A percentile compares a stretch with the other conserved stretches of the same genome.
Conservation (phyloP, 2,888 invertebrate genomes). For the Synergus umbraculus region DNA sequence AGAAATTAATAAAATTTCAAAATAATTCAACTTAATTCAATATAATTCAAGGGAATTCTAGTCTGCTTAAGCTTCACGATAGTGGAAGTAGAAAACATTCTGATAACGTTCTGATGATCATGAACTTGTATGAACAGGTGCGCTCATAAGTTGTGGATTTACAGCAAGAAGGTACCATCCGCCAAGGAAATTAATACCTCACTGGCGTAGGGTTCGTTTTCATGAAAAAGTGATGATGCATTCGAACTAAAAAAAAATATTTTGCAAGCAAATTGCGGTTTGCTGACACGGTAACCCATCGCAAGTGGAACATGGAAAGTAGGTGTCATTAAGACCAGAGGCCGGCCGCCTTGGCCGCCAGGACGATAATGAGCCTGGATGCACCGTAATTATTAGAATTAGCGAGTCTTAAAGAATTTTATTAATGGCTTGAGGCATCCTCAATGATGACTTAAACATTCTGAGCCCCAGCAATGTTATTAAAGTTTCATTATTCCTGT, state of each 20-base stretch:
- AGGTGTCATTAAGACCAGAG: slow-evolving; percentile 50
- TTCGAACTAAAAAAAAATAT: not conserved
- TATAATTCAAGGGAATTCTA: too few relatives aligned
- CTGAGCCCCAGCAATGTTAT: not conserved
- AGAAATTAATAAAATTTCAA: too few relatives aligned
- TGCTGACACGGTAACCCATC: slow-evolving; percentile 55
- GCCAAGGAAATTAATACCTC: not conserved
- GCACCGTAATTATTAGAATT: slow-evolving; percentile 30
- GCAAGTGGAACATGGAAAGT: slow-evolving; percentile 53
- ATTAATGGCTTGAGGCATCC: slow-evolving; percentile 11
- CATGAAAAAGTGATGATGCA: not conserved
- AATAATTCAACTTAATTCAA: too few relatives aligned
- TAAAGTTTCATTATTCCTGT: not conserved
- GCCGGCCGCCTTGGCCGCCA: not conserved
- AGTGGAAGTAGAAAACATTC: not conserved
- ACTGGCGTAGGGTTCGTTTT: not conserved
- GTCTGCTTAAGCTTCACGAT: too few relatives aligned
- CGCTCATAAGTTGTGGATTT: slow-evolving; percentile 23
- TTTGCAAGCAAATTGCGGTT: slow-evolving; percentile 3
- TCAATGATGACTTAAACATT: not conserved
- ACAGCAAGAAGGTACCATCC: not conserved
- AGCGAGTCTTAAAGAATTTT: slow-evolving; percentile 12
- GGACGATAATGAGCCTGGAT: slow-evolving; percentile 10
- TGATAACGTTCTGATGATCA: not conserved
- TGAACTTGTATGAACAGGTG: slow-evolving; percentile 14